Evolutionary conservation across 1,140 invertebrate species (phyloP), one percentile per base, ranked within the genome.

Genomic region (Apolygus lucorum): DNA sequence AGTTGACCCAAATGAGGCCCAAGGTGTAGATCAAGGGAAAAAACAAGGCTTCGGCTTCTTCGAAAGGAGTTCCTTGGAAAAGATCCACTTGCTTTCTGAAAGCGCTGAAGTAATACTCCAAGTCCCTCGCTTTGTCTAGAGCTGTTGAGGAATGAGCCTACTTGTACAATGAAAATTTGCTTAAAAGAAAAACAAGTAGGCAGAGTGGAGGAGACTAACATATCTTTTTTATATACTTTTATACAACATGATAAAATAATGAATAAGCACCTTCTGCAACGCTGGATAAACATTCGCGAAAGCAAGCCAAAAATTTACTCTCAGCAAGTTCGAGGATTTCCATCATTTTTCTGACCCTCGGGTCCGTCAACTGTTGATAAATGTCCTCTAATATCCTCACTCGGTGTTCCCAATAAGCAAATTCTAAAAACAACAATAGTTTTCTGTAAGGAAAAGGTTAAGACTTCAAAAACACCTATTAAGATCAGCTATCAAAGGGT

Each of bases 1-100:
- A 95, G 75, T 90, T 86, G 0, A 87, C 85, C 93, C 93, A 96
- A 11, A 92, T 80, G 2, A 94, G 78, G 67, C 90, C 91, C 2
- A 95, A 83, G n/a, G 85, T 87, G 73, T 94, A 86, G 71, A 86
- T 72, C 34, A 92, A 78, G 0, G 87, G 85, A 63, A 85, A 83
- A 29, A 95, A 81, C 21, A 85, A 80, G 1, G 78, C 59, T 25
- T 81, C 78, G 1, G 85, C 78, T 42, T 91, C 87, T 24, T 81
- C 78, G 74, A 93, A 88, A 52, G 89, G 86, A 0, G 79, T 82
- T 29, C 83, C 84, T 75, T 93, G 88, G 65, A 93, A 85, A 27
- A 81, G 83, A 63, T 89, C 85, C 73, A 95, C 84, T 72, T 86
- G 82, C 49, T 77, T 78, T 34, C 84, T 77, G 69, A 89, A 72